Evolutionary conservation across 2,113 vertebrate species (phyloP).

Genomic region (Heptranchias perlo): DNA sequence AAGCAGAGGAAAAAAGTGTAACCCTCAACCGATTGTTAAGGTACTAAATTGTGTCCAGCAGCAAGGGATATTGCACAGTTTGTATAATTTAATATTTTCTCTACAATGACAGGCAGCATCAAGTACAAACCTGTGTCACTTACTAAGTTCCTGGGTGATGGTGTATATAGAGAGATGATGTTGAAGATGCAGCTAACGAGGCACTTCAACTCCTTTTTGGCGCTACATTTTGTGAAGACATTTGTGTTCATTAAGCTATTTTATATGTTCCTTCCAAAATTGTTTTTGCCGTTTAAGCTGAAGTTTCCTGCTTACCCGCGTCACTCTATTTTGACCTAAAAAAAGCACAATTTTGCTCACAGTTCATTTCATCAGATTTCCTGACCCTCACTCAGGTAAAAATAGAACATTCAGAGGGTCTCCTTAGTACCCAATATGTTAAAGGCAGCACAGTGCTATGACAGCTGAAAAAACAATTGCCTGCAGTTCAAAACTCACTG

Average conservation of each 20-base stretch:
- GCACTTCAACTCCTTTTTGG: not conserved
- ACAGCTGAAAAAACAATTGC: no score
- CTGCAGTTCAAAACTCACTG: no score
- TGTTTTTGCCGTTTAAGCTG: not conserved
- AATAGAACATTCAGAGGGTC: not conserved
- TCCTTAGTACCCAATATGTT: not conserved
- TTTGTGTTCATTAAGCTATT: not conserved
- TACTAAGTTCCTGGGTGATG: not conserved
- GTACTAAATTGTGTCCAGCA: not conserved
- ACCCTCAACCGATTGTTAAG: not conserved
- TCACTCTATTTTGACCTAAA: not conserved
- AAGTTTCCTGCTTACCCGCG: not conserved
- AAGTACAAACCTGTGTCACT: not conserved
- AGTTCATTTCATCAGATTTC: not conserved
- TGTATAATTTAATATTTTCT: not conserved
- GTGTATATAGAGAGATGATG: not conserved
- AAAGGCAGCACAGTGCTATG: not conserved
- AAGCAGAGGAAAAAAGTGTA: not conserved
- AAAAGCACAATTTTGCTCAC: not conserved
- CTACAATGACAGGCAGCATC: not conserved
- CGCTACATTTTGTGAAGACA: not conserved
- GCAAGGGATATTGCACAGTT: not conserved
- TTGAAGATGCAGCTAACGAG: not conserved
- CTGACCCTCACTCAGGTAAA: not conserved
- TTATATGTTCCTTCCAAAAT: not conserved